phyloP scores from a whole-genome alignment of 2,797 vertebrate species.

The Muraenolepis orangiensis region DNA sequence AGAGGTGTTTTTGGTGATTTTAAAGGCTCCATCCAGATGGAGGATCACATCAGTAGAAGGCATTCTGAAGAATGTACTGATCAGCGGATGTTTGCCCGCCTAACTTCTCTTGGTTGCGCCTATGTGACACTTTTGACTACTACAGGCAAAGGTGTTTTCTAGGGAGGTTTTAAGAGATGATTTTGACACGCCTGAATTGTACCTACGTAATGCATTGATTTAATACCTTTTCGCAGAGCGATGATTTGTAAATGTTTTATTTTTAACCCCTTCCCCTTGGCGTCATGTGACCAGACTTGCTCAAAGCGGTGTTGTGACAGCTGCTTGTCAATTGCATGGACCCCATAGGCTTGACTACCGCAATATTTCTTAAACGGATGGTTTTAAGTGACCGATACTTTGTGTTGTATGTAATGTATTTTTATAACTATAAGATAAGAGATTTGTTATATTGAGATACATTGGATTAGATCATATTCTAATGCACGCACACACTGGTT shows the following conservation, averaged over 20 bases:
- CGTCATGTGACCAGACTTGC: constrained; percentile 21
- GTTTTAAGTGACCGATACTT: constrained; percentile 35
- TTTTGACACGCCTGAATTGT: constrained; percentile 47
- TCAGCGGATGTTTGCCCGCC: constrained; percentile 28
- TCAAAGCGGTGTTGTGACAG: constrained; percentile 29
- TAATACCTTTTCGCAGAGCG: constrained; percentile 24
- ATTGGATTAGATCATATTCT: constrained; percentile 34
- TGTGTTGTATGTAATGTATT: constrained; percentile 51
- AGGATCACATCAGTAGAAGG: constrained; percentile 10
- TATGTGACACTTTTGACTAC: constrained; percentile 56
- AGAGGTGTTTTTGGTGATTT: constrained; percentile 17
- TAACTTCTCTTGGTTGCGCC: constrained; percentile 45
- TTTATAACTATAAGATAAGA: constrained; percentile 53
- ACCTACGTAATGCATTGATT: constrained; percentile 17
- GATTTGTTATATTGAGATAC: constrained; percentile 46
- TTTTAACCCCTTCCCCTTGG: constrained; percentile 28
- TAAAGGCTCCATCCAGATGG: constrained; percentile 2
- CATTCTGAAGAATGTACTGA: constrained; percentile 23
- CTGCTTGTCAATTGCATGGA: constrained; percentile 54
- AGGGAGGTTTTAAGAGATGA: constrained; percentile 16
- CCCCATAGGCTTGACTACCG: constrained; percentile 37
- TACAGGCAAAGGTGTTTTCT: constrained; percentile 26
- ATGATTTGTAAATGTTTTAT: constrained; percentile 43
- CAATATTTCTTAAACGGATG: constrained; percentile 36
- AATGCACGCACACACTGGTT: constrained; percentile 25